Percentiles rank a stretch among this genome's conserved stretches.
Conservation (phyloP, 2,797 vertebrate genomes). For the Gallinago stenura region DNA sequence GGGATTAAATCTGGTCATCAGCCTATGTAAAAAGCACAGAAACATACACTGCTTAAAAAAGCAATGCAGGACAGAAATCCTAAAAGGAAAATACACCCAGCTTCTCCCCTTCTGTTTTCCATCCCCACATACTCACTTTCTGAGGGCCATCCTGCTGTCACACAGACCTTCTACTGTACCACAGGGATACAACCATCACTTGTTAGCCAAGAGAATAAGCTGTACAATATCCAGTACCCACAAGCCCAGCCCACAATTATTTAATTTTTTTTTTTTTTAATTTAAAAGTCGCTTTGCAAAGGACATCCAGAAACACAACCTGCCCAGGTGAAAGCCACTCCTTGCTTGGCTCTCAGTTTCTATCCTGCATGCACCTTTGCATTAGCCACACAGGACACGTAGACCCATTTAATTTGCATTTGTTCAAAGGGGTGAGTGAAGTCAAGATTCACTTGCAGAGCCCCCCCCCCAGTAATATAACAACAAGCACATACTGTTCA, state of each 20-base stretch:
- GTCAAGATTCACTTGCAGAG: neutral
- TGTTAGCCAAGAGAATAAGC: neutral
- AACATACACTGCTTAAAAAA: neutral
- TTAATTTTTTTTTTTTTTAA: neutral
- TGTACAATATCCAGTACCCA: neutral
- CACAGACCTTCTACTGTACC: fast-evolving
- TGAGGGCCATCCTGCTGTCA: neutral
- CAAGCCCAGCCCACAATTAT: fast-evolving
- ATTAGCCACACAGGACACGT: fast-evolving
- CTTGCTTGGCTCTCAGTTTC: fast-evolving
- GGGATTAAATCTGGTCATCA: fast-evolving
- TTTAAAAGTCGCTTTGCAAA: neutral
- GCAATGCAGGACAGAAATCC: neutral
- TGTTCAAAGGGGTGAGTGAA: neutral
- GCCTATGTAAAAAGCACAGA: neutral
- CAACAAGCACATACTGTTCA: neutral
- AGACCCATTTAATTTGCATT: neutral
- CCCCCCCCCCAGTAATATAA: neutral
- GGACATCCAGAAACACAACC: neutral
- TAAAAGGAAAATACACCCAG: neutral
- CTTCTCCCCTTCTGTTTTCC: neutral
- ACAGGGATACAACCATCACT: fast-evolving
- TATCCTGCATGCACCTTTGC: neutral
- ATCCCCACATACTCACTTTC: neutral
- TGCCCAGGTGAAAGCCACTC: neutral